These are phyloP conservation scores for Brachionus sp. DNA, from an alignment of 1,140 invertebrate species.

Conservation along the genomic window DNA sequence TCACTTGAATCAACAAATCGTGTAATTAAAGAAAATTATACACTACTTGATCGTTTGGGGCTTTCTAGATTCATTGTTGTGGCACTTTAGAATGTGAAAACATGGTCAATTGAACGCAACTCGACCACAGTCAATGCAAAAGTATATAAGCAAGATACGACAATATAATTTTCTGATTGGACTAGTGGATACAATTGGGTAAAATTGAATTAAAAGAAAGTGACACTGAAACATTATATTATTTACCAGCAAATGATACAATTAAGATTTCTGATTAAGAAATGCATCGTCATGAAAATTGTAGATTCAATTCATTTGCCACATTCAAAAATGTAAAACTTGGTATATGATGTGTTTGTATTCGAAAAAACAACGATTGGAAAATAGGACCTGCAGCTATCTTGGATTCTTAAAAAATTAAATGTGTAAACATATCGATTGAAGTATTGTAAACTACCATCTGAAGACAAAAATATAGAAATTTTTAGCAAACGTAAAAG, in stretches of 20 bases:
- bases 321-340: background rate
- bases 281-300: background rate
- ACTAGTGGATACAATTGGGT: background rate
- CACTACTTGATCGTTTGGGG: background rate
- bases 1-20: background rate
- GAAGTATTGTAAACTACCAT: background rate
- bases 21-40: too few relatives aligned
- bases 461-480: background rate
- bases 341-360: background rate
- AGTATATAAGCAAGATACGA: background rate
- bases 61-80: background rate
- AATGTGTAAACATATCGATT: background rate
- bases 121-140: background rate
- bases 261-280: background rate
- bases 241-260: background rate
- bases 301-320: background rate
- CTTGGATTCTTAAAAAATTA: background rate
- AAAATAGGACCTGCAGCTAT: background rate
- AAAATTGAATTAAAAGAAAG: background rate
- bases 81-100: background rate
- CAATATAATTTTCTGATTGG: background rate
- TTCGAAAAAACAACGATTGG: background rate
- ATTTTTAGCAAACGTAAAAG: too few relatives aligned
- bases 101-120: background rate
- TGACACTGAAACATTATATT: background rate